phyloP scores from a whole-genome alignment of 2,888 invertebrate genomes.

The Chaitophorus viminalis region DNA sequence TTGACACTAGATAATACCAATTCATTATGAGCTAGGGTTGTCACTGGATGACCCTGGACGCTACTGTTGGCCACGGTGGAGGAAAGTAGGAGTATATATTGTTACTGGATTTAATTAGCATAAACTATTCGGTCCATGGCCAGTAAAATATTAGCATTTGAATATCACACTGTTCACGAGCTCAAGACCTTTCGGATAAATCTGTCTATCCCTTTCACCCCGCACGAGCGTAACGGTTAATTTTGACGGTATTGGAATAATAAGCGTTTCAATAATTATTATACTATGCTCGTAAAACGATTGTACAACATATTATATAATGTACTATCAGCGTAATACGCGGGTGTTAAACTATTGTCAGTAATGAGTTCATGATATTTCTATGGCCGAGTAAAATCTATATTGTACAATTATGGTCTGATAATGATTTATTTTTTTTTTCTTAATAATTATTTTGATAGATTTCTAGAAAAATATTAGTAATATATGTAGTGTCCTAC shows the following conservation, averaged over 20 bases:
- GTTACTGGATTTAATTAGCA: conserved; percentile 48
- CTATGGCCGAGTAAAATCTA: no score
- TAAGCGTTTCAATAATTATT: neutral
- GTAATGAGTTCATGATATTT: no score
- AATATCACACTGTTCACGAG: neutral
- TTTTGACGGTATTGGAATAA: neutral
- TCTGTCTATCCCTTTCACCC: neutral
- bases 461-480: no score
- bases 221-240: neutral
- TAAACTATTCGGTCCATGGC: conserved; percentile 30
- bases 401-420: no score
- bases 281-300: no score
- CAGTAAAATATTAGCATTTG: conserved; percentile 31
- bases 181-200: conserved; percentile 18
- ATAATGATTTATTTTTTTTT: no score
- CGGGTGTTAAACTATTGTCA: neutral
- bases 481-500: no score
- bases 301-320: no score
- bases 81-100: neutral
- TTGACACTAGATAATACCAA: conserved; percentile 12
- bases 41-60: neutral
- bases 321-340: no score
- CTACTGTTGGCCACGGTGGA: neutral
- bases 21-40: conserved; percentile 33
- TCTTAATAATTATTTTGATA: no score